phyloP scores from a whole-genome alignment of 2,888 invertebrate genomes.

The Deroplatys truncata region DNA sequence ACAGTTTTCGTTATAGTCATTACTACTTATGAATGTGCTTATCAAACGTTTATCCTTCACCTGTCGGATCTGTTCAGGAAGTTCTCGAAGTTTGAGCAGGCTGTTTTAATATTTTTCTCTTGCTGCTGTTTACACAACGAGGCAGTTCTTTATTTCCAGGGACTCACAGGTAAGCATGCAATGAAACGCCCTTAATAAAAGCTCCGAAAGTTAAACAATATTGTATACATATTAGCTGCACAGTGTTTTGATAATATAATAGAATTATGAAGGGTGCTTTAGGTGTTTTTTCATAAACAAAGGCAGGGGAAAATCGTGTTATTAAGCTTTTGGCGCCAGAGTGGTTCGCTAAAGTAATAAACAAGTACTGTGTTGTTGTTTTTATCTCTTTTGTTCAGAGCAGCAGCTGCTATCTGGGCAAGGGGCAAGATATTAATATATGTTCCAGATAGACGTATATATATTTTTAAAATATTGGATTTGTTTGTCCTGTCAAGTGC shows the following conservation, averaged over 20 bases:
- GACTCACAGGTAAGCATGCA: too few relatives aligned
- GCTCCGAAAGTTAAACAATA: too few relatives aligned
- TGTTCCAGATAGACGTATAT: background rate
- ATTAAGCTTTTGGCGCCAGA: background rate
- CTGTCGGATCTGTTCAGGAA: too few relatives aligned
- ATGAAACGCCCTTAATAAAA: too few relatives aligned
- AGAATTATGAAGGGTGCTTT: background rate
- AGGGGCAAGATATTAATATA: background rate
- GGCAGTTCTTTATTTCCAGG: too few relatives aligned
- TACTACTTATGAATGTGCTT: too few relatives aligned
- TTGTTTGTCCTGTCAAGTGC: background rate
- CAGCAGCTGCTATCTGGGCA: background rate
- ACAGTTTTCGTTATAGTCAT: too few relatives aligned
- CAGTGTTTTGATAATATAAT: background rate
- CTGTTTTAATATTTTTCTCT: too few relatives aligned
- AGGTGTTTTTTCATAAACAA: background rate
- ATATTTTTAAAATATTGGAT: background rate
- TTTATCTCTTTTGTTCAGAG: background rate
- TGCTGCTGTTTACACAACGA: too few relatives aligned
- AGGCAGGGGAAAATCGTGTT: background rate
- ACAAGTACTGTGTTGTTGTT: background rate
- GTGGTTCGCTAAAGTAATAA: background rate
- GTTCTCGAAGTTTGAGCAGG: too few relatives aligned
- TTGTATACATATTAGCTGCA: background rate
- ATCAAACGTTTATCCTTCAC: too few relatives aligned